Base-by-base conservation (phyloP, 1,140 invertebrate species). In the Carposina sasakii region DNA sequence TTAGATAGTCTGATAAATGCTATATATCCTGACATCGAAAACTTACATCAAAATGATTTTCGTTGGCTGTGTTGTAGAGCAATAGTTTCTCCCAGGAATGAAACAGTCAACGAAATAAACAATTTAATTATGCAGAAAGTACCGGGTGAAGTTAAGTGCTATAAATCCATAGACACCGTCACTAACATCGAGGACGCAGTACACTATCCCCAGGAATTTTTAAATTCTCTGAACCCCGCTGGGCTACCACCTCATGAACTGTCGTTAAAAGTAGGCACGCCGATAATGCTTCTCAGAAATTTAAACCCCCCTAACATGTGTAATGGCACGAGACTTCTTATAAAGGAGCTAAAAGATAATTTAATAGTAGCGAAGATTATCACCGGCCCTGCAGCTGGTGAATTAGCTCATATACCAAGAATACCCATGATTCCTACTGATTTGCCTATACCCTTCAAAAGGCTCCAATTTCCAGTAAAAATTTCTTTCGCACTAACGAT, bases 211-310 rank as follows among this genome's bases (percentile, higher is more conserved):
- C 51, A 52, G 19, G 52, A 64, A 53, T 67, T 65, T 57, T 52
- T 66, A 28, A 66, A 69, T 54, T 53, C 46, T 15, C 39, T 68
- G n/a, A n/a, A n/a, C n/a, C n/a, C n/a, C n/a, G n/a, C n/a, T n/a
- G n/a, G n/a, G n/a, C n/a, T n/a, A 56, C 59, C 61, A 44, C 54
- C 57, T 15, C 71, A 81, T 44, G 52, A 60, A 40, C 45, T 85
- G 5, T 17, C 49, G 44, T 55, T 82, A 47, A 78, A 79, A 62
- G 34, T 77, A 17, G 72, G 70, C 16, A 45, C 57, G 5, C 55
- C 65, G 10, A 68, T 86, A 20, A 85, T 86, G 26, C 37, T 86
- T 28, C 48, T 86, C 2, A 51, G 65, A 42, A 78, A 77, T 53
- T 54, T 72, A 37, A 71, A 71, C 34, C 60, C 67, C 48, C 71